Evolutionary conservation across 2,797 vertebrate species (phyloP), one percentile per base, ranked within the genome.

Genomic region (Hippocampus kuda): DNA sequence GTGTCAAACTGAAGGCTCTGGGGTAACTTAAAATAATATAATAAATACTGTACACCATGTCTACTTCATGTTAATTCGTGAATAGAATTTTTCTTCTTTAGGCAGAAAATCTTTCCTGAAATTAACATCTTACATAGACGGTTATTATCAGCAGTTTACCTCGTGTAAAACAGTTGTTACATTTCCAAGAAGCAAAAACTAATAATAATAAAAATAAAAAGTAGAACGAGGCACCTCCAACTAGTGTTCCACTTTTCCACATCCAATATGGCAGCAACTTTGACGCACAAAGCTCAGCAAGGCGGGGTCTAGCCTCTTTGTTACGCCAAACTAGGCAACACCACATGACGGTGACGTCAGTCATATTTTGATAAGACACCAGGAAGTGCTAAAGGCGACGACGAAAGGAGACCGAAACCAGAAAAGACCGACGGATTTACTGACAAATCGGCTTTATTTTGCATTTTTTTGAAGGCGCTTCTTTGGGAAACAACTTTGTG

Each of bases 331-430:
- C 81, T 78, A 80, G 65, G 68, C 80, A 78, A 18, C 56, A 41
- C 54, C 86, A 88, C 76, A 86, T 89, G 84, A 87, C 65, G 0
- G 0, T 84, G 81, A 86, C 88, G 87, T 85, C 59, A 27, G 3
- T 53, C 24, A 61, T 88, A 88, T 88, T 89, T 86, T 87, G 85
- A 75, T 84, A 1, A 65, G 67, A 78, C 51, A 84, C 10, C 81
- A 76, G 88, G 87, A 90, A 90, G 87, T 86, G 71, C 54, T 26
- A 67, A 77, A 81, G n/a, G 71, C 30, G 59, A 61, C 59, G 67
- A 74, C 56, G 56, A 68, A 64, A 7, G 49, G 7, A 62, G 65
- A 78, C 75, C 62, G 78, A 86, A 79, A 81, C 73, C 57, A 38
- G 13, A 67, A 57, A 46, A 10, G 38, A 11, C 53, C 61, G 7